Percentiles rank a stretch among this genome's conserved stretches.
Evolutionary conservation across 53 echinoderm and acorn worm species (phyloP).

Genomic region (Holothuria leucospilota): DNA sequence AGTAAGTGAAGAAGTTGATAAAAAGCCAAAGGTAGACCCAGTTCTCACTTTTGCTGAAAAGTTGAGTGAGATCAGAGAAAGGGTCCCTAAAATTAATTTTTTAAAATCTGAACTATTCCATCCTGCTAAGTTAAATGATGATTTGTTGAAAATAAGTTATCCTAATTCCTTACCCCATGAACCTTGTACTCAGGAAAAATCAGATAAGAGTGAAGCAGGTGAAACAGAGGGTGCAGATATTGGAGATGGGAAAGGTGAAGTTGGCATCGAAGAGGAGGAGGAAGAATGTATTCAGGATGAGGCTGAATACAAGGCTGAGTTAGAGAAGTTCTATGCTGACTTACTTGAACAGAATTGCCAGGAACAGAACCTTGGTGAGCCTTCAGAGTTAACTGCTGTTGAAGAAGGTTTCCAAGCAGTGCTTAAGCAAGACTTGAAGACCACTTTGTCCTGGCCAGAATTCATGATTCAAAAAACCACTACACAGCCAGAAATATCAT

Average conservation of each 20-base stretch:
- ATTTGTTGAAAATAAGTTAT: constrained; percentile 25
- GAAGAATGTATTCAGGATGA: constrained; percentile 32
- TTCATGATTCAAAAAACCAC: constrained; percentile 77
- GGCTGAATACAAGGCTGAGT: constrained; percentile 31
- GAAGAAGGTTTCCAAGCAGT: constrained; percentile 84
- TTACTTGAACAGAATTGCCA: constrained; percentile 22
- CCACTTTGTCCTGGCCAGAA: constrained; percentile 86
- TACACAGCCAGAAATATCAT: constrained; percentile 71
- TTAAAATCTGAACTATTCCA: constrained; percentile 36
- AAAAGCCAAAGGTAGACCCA: constrained; percentile 23
- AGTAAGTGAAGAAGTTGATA: constrained; percentile 2
- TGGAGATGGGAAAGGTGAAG: not conserved
- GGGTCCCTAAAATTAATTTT: constrained; percentile 30
- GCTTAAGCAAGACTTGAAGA: constrained; percentile 73
- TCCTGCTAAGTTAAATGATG: constrained; percentile 47
- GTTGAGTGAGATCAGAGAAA: constrained; percentile 15
- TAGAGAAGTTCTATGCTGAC: constrained; percentile 38
- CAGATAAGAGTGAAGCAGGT: constrained; percentile 6
- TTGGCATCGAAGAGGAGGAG: not conserved
- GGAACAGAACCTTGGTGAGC: constrained; percentile 33
- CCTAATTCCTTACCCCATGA: not conserved
- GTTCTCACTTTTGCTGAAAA: constrained; percentile 28
- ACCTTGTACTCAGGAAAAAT: constrained; percentile 10
- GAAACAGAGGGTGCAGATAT: constrained; percentile 28
- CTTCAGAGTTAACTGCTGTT: constrained; percentile 69